Base-by-base conservation (phyloP, 2,888 invertebrate species). In the Standfussiana lucernea region DNA sequence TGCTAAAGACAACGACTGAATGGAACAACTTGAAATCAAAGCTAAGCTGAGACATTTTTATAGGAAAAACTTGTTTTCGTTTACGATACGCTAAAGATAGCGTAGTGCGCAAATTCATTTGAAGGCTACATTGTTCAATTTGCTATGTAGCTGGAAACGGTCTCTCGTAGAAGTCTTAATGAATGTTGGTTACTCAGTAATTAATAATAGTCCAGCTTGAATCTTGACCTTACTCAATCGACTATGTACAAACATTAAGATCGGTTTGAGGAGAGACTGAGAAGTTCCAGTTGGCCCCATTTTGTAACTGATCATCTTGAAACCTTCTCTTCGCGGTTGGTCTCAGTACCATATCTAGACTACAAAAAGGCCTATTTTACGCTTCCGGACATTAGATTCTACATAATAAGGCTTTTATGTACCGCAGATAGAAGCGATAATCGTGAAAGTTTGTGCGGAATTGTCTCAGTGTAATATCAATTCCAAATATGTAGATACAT, bases 171-270 rank as follows among this genome's bases (percentile, higher is more conserved):
- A 78, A 80, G 62, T 56, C n/a, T 68, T 68, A 61, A 61, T 69
- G 28, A 42, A 65, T 71, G 59, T 67, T 47, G 45, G 53, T 62
- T 42, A 80, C 28, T 53, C 24, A 80, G 7, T 64, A 53, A 50
- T 62, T 42, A 53, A 53, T 80, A 24, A n/a, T 35, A 62, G 10
- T 56, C 32, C 64, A 56, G 18, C 28, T 68, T 53, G 72, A 21
- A 28, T 71, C 28, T 53, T 79, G 62, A 79, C 62, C 64, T 78
- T 56, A 71, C 45, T 37, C 37, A 47, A 71, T 35, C n/a, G 40
- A 47, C 35, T 45, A 42, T 24, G 47, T n/a, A 37, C 24, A 53
- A 35, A 28, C n/a, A 24, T 13, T 70, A 21, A 35, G 50, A 18
- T 64, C 28, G 3, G 8, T 64, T 59, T 72, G 32, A 53, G 3